Conservation (phyloP, 2,888 invertebrate species). For the Yponomeuta cagnagella region DNA sequence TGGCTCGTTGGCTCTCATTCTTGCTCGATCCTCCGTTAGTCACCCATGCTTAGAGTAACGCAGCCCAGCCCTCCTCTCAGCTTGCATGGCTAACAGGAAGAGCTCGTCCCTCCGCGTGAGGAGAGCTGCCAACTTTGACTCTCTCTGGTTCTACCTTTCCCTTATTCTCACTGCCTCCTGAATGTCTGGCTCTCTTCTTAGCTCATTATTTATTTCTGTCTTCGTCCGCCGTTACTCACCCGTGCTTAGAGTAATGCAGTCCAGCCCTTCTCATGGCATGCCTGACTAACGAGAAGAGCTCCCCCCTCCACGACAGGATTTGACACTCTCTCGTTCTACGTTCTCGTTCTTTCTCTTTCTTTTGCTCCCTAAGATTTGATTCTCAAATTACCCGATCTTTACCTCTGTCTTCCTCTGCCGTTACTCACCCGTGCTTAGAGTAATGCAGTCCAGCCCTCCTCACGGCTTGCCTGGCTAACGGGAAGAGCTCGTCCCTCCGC, state of each 20-base stretch:
- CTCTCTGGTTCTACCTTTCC: too few species aligned
- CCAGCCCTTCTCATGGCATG: conserved; percentile 96
- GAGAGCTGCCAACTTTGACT: too few species aligned
- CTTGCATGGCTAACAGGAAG: too few species aligned
- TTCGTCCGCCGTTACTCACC: neutral
- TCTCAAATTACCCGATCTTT: too few species aligned
- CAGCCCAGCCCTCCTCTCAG: conserved; percentile 91
- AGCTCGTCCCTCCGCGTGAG: conserved; percentile 72
- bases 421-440: conserved; percentile 65
- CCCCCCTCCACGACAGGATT: conserved; percentile 94
- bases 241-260: conserved; percentile 68
- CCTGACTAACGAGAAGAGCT: conserved; percentile 95
- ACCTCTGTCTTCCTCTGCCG: neutral
- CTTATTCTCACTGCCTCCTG: too few species aligned
- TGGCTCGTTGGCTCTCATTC: too few species aligned
- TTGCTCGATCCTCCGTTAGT: conserved; percentile 9
- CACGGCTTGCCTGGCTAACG: conserved; percentile 95
- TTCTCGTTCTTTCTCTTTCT: too few species aligned
- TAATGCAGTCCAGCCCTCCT: conserved; percentile 91
- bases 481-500: conserved; percentile 97
- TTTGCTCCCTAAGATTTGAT: too few species aligned
- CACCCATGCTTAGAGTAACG: conserved; percentile 78
- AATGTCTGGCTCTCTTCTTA: too few species aligned
- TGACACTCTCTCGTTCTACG: too few species aligned
- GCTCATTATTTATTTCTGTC: too few species aligned